A percentile compares a stretch with the other conserved stretches of the same genome.
Evolutionary conservation across 23 tunicate genomes (phyloP).

Genomic region (Trididemnum clinides): DNA sequence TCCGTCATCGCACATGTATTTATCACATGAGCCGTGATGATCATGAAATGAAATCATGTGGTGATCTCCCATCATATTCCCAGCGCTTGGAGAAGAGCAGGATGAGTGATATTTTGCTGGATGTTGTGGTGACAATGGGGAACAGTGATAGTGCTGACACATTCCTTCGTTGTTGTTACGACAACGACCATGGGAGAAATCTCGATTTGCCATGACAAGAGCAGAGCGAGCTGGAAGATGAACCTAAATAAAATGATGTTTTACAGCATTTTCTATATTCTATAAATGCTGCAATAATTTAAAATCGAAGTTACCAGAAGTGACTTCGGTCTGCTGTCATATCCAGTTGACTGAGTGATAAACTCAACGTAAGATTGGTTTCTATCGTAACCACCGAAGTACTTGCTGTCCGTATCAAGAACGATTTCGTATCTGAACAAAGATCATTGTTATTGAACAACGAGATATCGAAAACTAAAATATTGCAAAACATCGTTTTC

Average conservation of each 20-base stretch:
- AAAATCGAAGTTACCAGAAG: constrained; percentile 39
- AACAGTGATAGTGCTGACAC: neutral
- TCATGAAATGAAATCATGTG: neutral
- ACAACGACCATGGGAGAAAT: neutral
- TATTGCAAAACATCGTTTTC: neutral
- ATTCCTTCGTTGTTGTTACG: neutral
- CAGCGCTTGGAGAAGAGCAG: neutral
- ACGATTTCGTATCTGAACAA: constrained; percentile 58
- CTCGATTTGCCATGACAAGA: constrained; percentile 31
- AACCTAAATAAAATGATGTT: constrained; percentile 8
- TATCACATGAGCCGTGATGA: neutral
- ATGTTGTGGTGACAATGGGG: neutral
- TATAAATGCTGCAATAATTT: neutral
- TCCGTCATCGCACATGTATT: neutral
- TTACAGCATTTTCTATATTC: neutral
- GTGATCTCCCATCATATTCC: neutral
- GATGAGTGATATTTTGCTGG: neutral
- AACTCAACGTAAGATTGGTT: constrained; percentile 41
- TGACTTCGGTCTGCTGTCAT: constrained; percentile 59
- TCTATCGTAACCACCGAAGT: constrained; percentile 65
- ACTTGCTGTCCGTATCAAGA: constrained; percentile 62
- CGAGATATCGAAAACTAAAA: too few species aligned
- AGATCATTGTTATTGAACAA: too few species aligned
- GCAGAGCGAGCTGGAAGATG: constrained; percentile 42
- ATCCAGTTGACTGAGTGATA: constrained; percentile 9